Percentiles rank a stretch among this genome's conserved stretches.
phyloP scores from a whole-genome alignment of 2,888 invertebrate species.

The Mycalesis mineus region DNA sequence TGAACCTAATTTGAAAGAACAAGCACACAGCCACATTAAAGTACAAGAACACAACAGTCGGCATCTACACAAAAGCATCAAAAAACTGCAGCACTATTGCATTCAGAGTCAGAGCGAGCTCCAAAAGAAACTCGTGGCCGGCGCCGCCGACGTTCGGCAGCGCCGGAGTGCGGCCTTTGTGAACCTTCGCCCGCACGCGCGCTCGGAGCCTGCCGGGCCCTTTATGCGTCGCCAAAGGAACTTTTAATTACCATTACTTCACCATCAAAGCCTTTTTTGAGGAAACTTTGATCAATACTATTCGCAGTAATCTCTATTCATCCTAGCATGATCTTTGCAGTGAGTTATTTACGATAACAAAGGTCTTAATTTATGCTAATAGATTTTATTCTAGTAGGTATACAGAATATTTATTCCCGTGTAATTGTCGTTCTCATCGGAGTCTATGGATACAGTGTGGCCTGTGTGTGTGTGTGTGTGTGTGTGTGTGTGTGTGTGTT shows the following conservation, averaged over 20 bases:
- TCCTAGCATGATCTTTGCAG: too few relatives aligned
- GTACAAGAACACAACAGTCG: neutral
- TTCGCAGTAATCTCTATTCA: too few relatives aligned
- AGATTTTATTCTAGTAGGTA: too few relatives aligned
- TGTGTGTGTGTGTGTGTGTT: too few relatives aligned
- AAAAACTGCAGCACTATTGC: neutral
- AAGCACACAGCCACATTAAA: neutral
- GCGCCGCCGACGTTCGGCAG: constrained; percentile 11
- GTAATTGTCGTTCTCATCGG: too few relatives aligned
- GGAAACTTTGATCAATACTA: neutral
- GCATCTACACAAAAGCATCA: neutral
- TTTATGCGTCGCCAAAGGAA: neutral
- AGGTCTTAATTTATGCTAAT: too few relatives aligned
- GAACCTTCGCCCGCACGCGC: constrained; percentile 6
- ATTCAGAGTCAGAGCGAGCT: neutral
- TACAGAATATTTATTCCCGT: too few relatives aligned
- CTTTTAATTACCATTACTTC: neutral
- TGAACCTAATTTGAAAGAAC: neutral
- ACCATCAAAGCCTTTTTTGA: neutral
- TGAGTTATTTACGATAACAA: too few relatives aligned
- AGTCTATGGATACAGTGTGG: too few relatives aligned
- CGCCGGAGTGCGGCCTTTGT: constrained; percentile 15
- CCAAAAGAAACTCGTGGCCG: constrained; percentile 15
- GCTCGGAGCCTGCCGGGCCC: neutral
- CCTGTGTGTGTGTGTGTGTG: too few relatives aligned